Evolutionary conservation across 2,113 vertebrate species (phyloP).

Genomic region (Upupa epops): DNA sequence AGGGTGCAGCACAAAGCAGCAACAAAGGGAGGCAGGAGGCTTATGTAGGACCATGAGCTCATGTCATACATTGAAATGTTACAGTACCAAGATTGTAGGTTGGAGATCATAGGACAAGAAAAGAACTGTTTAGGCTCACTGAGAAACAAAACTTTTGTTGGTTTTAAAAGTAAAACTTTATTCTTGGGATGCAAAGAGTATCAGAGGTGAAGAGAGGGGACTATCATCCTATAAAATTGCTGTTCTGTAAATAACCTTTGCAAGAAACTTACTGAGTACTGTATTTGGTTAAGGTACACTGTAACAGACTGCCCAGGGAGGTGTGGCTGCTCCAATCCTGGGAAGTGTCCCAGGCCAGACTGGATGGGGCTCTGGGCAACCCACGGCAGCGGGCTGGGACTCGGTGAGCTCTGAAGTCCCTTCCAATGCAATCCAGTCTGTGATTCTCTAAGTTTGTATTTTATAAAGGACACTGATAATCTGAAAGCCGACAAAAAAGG

Average conservation of each 20-base stretch:
- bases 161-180: not conserved
- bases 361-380: no score
- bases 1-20: not conserved
- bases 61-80: not conserved
- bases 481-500: not conserved
- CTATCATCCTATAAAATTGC: not conserved
- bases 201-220: not conserved
- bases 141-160: no score
- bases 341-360: no score
- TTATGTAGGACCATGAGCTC: not conserved
- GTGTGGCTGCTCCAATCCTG: no score
- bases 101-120: not conserved
- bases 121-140: not conserved
- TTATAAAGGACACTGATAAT: not conserved
- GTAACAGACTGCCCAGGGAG: no score
- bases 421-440: no score
- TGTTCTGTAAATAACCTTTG: not conserved
- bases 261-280: not conserved
- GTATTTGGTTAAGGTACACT: no score
- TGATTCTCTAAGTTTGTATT: not conserved
- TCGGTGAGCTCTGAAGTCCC: no score
- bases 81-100: not conserved
- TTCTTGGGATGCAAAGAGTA: not conserved
- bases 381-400: no score
- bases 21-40: not conserved